Conservation (phyloP, 2,113 vertebrate genomes). For the Pelodiscus sinensis region DNA sequence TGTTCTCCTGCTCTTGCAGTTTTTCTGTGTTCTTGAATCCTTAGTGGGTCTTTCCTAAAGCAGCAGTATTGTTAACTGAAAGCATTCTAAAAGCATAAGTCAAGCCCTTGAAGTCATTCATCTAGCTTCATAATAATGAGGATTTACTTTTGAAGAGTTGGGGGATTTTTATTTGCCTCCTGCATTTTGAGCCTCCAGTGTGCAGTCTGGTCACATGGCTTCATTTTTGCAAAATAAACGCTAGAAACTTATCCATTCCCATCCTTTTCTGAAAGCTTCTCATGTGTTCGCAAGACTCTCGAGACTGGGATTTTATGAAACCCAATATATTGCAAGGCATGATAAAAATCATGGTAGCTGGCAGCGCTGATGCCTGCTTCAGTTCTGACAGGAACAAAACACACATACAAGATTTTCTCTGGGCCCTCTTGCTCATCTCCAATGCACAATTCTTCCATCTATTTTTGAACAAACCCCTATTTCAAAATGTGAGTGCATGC, state of each 20-base stretch:
- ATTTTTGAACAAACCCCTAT: background rate
- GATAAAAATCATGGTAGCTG: background rate
- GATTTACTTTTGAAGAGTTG: background rate
- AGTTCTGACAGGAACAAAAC: background rate
- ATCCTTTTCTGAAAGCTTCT: background rate
- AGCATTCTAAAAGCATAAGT: background rate
- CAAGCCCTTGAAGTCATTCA: accelerated
- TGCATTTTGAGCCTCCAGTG: accelerated
- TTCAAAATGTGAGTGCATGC: background rate
- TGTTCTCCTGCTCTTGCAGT: background rate
- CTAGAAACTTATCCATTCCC: background rate
- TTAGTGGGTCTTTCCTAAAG: background rate
- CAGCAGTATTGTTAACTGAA: background rate
- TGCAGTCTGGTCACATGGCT: background rate
- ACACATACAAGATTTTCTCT: background rate
- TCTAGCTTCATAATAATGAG: background rate
- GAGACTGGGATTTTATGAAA: background rate
- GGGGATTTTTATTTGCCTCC: background rate
- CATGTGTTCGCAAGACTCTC: background rate
- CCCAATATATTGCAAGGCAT: background rate
- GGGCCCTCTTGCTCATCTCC: background rate
- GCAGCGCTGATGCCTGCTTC: background rate
- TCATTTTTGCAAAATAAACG: background rate
- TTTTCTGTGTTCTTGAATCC: background rate
- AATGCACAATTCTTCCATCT: background rate